Conservation (phyloP, 2,113 vertebrate species). For the Capreolus pygargus region DNA sequence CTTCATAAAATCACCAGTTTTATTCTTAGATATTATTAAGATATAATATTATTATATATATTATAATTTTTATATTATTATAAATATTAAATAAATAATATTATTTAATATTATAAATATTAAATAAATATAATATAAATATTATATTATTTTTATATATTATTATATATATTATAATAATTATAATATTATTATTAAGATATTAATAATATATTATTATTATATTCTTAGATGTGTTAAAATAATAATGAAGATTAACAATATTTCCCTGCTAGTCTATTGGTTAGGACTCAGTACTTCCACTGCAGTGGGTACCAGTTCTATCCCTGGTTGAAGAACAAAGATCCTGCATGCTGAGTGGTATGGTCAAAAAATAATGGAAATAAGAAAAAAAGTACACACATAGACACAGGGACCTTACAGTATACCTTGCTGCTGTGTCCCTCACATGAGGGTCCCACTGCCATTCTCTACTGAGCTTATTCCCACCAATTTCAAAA, state of each 20-base stretch:
- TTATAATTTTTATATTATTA: too few relatives aligned
- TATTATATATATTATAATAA: too few relatives aligned
- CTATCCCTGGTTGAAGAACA: background rate
- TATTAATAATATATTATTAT: too few relatives aligned
- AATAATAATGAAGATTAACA: background rate
- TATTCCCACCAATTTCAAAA: background rate
- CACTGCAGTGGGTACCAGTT: background rate
- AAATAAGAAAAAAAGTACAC: background rate
- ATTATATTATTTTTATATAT: too few relatives aligned
- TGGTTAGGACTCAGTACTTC: too few relatives aligned
- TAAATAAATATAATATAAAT: too few relatives aligned
- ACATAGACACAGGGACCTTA: background rate
- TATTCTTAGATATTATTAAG: background rate
- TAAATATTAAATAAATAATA: too few relatives aligned
- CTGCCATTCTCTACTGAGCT: background rate
- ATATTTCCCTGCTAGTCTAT: background rate
- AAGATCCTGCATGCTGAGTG: background rate
- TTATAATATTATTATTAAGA: too few relatives aligned
- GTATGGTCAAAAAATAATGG: background rate
- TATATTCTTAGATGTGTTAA: background rate
- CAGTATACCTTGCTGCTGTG: accelerated
- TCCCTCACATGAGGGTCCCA: accelerated
- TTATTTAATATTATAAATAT: too few relatives aligned
- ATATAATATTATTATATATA: background rate
- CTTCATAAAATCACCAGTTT: background rate